phyloP scores from a whole-genome alignment of 2,113 vertebrate species.

The Furnarius figulus region DNA sequence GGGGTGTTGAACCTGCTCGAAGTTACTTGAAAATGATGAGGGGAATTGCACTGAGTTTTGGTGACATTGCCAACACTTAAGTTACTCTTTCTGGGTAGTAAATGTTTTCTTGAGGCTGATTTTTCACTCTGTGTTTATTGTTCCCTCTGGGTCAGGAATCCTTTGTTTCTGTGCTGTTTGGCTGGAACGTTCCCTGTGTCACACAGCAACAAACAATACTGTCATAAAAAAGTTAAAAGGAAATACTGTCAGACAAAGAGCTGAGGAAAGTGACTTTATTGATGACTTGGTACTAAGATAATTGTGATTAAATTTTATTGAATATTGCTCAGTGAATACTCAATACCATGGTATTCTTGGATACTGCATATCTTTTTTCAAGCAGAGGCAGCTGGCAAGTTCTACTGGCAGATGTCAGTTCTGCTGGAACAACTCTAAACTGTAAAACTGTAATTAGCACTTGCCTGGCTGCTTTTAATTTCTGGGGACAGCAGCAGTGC shows the following conservation, averaged over 20 bases:
- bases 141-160: background rate
- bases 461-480: background rate
- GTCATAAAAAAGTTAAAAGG: background rate
- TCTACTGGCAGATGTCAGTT: background rate
- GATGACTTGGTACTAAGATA: background rate
- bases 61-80: rapidly evolving
- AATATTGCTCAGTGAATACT: background rate
- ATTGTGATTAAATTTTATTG: background rate
- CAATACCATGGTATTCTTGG: background rate
- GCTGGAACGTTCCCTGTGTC: background rate
- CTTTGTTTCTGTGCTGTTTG: background rate
- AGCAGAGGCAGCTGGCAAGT: background rate
- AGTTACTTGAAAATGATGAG: too few species aligned
- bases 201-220: background rate
- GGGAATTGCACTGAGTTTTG: background rate
- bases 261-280: background rate
- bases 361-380: background rate
- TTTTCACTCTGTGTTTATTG: background rate
- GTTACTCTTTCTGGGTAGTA: background rate
- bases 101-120: background rate
- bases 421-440: background rate
- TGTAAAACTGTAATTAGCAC: background rate
- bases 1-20: background rate
- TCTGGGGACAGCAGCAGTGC: background rate
- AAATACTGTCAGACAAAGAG: background rate